These are phyloP conservation scores for Julus scanicus DNA, from an alignment of 2,888 invertebrate species.

Conservation along the genomic window DNA sequence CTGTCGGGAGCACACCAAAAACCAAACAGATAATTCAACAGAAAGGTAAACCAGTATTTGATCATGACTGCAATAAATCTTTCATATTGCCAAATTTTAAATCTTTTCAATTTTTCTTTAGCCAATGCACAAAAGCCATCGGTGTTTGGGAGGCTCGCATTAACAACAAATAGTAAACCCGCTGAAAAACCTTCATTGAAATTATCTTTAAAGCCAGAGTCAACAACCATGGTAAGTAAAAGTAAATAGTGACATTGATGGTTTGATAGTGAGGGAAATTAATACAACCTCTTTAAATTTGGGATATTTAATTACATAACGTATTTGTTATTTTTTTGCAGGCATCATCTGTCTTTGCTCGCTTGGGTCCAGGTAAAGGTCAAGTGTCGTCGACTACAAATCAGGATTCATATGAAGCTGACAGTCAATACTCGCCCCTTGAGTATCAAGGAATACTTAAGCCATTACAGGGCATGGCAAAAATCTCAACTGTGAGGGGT, in stretches of 20 bases:
- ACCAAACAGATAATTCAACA: constrained; percentile 68
- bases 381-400: not conserved
- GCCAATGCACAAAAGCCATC: constrained; percentile 17
- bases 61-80: not conserved
- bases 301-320: not conserved
- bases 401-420: not conserved
- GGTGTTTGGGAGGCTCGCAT: constrained; percentile 45
- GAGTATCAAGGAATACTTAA: constrained; percentile 21
- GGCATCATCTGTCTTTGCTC: constrained; percentile 53
- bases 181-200: not conserved
- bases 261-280: no score
- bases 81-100: not conserved
- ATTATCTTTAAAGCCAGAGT: not conserved
- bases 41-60: not conserved
- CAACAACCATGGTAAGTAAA: not conserved
- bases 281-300: no score
- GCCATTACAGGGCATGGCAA: not conserved
- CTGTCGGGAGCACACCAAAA: constrained; percentile 67
- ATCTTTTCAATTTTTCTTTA: not conserved
- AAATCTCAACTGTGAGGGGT: not conserved
- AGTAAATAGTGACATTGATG: not conserved
- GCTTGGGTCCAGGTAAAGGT: constrained; percentile 51
- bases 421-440: constrained; percentile 2
- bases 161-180: not conserved
- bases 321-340: not conserved